Conservation (phyloP, 2,797 vertebrate species). For the Rhyacichthys aspro region DNA sequence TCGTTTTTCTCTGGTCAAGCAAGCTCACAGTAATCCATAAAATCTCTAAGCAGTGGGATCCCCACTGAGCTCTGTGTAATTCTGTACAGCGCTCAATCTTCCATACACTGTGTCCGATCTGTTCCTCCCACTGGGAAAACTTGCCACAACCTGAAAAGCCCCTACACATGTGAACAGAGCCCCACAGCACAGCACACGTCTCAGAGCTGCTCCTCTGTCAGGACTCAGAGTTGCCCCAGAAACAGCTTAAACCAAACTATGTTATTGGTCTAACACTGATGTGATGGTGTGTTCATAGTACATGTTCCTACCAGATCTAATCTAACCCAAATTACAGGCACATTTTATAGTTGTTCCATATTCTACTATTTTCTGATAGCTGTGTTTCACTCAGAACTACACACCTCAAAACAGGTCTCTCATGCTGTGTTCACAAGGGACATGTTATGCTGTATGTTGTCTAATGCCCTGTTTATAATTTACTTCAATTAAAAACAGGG, state of each 20-base stretch:
- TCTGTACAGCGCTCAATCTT: conserved; percentile 12
- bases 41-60: conserved; percentile 9
- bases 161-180: conserved; percentile 31
- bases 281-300: too few relatives aligned
- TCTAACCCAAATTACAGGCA: too few relatives aligned
- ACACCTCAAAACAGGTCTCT: too few relatives aligned
- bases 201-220: background rate
- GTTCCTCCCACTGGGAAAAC: conserved; percentile 15
- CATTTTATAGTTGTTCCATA: too few relatives aligned
- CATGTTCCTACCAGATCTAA: too few relatives aligned
- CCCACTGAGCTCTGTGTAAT: conserved; percentile 6
- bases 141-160: conserved; percentile 20
- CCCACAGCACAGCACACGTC: conserved; percentile 1
- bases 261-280: too few relatives aligned
- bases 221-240: conserved; percentile 38
- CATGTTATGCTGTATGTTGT: too few relatives aligned
- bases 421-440: too few relatives aligned
- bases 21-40: conserved; percentile 27
- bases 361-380: too few relatives aligned
- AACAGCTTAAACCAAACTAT: conserved; percentile 1
- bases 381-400: too few relatives aligned
- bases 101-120: conserved; percentile 14
- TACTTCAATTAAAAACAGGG: too few relatives aligned
- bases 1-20: background rate
- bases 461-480: too few relatives aligned